Evolutionary conservation across 2,888 invertebrate species (phyloP).

Genomic region (Torymus auratus): DNA sequence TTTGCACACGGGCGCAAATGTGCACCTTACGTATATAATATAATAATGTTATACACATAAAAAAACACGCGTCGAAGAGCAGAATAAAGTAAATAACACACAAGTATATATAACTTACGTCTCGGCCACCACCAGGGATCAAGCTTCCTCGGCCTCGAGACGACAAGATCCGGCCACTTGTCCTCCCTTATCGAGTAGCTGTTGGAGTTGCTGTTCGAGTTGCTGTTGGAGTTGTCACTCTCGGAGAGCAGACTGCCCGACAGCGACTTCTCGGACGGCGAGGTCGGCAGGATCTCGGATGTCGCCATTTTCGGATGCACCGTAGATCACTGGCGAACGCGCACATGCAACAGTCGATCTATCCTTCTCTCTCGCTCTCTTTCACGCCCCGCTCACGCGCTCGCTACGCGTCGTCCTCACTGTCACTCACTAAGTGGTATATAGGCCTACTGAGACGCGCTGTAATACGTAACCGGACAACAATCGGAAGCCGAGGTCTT

Average conservation of each 20-base stretch:
- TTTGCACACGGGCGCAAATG: too few species aligned
- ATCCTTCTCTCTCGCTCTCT: neutral
- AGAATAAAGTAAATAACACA: too few species aligned
- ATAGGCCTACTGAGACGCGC: too few species aligned
- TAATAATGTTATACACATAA: too few species aligned
- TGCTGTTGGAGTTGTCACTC: conserved; percentile 75
- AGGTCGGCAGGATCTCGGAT: conserved; percentile 72
- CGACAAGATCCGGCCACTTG: conserved; percentile 75
- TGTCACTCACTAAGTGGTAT: too few species aligned
- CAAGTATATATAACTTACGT: conserved; percentile 68
- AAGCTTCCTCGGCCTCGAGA: conserved; percentile 74
- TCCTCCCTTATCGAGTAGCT: conserved; percentile 78
- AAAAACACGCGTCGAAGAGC: too few species aligned
- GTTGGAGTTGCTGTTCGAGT: conserved; percentile 64
- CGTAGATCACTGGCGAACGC: conserved; percentile 36
- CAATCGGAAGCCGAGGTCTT: too few species aligned
- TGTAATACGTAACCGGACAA: too few species aligned
- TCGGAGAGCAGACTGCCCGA: conserved; percentile 77
- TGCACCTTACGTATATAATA: too few species aligned
- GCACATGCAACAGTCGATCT: conserved; percentile 45
- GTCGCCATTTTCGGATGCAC: conserved; percentile 69
- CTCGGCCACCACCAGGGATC: conserved; percentile 75
- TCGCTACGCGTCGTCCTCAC: too few species aligned
- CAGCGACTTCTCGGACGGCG: conserved; percentile 74
- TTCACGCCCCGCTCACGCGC: neutral